phyloP scores from a whole-genome alignment of 2,113 vertebrate genomes.

The Esox niger region DNA sequence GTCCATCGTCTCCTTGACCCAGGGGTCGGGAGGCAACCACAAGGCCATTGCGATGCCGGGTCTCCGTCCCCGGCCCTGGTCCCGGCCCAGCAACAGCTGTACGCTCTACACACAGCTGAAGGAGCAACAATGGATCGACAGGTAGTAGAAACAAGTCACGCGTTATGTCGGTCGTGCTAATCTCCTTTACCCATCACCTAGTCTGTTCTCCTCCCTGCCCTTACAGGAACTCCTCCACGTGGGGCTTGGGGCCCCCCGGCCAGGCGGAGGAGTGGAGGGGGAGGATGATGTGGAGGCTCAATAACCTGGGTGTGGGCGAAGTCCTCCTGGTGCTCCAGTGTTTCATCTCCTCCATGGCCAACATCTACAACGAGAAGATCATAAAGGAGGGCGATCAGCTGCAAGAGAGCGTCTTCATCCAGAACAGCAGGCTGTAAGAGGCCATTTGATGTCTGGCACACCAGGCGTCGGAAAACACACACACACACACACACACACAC shows the following conservation, averaged over 20 bases:
- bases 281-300: constrained; percentile 70
- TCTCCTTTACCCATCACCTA: neutral
- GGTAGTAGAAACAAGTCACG: constrained; percentile 30
- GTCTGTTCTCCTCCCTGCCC: constrained; percentile 8
- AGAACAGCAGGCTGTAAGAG: constrained; percentile 91
- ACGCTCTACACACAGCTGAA: constrained; percentile 69
- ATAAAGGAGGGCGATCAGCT: constrained; percentile 89
- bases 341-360: constrained; percentile 91
- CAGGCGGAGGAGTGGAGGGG: constrained; percentile 77
- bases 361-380: constrained; percentile 99
- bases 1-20: constrained; percentile 86
- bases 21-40: constrained; percentile 75
- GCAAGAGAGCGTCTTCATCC: constrained; percentile 90
- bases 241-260: constrained; percentile 47
- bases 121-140: constrained; percentile 66
- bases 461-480: neutral
- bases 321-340: constrained; percentile 89
- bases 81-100: constrained; percentile 85
- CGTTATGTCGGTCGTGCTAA: no score
- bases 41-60: constrained; percentile 69
- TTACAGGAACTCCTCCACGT: constrained; percentile 23
- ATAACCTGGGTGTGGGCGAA: constrained; percentile 81
- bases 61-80: constrained; percentile 76
- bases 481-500: neutral
- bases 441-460: neutral